phyloP scores from a whole-genome alignment of 2,797 vertebrate genomes.

The Chelidonichthys spinosus region DNA sequence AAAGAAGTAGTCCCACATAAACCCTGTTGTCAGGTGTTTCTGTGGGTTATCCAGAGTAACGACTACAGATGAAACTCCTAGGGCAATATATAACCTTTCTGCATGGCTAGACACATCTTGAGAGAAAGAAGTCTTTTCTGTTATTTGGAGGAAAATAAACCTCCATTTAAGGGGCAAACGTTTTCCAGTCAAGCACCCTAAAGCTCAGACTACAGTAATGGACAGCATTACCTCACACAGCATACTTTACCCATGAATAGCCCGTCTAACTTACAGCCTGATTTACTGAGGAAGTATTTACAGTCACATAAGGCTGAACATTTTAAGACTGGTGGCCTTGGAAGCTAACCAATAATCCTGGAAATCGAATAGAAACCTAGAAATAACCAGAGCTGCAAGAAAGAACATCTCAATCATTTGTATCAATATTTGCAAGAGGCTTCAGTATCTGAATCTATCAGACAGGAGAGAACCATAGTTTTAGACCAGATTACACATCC shows the following conservation, averaged over 20 bases:
- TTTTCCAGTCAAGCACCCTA: not conserved
- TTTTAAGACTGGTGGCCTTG: not conserved
- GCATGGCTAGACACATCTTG: not conserved
- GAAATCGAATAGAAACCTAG: conserved; percentile 8
- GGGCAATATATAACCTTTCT: not conserved
- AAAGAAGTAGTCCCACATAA: too few relatives aligned
- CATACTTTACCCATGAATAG: conserved; percentile 48
- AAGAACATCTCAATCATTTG: conserved; percentile 75
- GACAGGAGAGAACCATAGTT: conserved; percentile 76
- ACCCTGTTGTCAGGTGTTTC: not conserved
- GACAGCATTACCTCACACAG: conserved; percentile 25
- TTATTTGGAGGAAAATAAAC: not conserved
- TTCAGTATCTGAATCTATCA: conserved; percentile 71
- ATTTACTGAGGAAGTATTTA: conserved; percentile 14
- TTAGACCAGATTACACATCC: not conserved
- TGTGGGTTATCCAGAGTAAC: not conserved
- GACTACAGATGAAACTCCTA: not conserved
- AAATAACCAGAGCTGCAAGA: conserved; percentile 81
- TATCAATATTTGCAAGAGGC: conserved; percentile 70
- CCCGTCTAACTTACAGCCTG: conserved; percentile 44
- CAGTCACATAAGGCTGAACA: conserved; percentile 10
- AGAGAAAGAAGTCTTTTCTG: not conserved
- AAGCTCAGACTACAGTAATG: conserved; percentile 5
- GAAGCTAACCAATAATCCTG: not conserved
- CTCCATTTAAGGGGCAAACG: not conserved